Conservation (phyloP, 2,113 vertebrate genomes). For the Festucalex cinctus region DNA sequence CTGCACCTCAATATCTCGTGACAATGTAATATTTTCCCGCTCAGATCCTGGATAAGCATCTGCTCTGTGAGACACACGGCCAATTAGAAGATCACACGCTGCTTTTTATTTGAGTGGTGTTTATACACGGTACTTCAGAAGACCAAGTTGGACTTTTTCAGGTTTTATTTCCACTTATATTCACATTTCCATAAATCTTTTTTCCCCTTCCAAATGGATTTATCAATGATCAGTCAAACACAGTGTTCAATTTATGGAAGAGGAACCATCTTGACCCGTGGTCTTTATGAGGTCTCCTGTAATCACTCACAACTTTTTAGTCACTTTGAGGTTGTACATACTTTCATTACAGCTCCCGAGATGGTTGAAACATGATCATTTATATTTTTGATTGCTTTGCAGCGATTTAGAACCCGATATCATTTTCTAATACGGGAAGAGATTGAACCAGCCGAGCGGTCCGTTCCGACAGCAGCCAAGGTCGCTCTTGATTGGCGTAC, state of each 20-base stretch:
- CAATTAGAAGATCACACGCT: not conserved
- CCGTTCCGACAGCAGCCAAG: constrained; percentile 26
- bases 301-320: not conserved
- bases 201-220: constrained; percentile 17
- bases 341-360: not conserved
- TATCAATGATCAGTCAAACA: constrained; percentile 31
- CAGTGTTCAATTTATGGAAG: not conserved
- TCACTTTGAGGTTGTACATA: not conserved
- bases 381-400: not conserved
- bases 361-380: not conserved
- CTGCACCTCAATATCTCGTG: constrained; percentile 6
- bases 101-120: not conserved
- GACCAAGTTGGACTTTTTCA: not conserved
- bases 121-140: not conserved
- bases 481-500: constrained; percentile 38
- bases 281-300: not conserved
- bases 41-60: not conserved
- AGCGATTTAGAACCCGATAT: not conserved
- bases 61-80: not conserved
- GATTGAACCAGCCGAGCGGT: constrained; percentile 14
- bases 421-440: not conserved
- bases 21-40: constrained; percentile 13
- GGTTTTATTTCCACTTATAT: not conserved
- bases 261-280: not conserved
- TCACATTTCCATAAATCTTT: constrained; percentile 21